Evolutionary conservation across 2,113 vertebrate genomes (phyloP).

Genomic region (Perccottus glenii): DNA sequence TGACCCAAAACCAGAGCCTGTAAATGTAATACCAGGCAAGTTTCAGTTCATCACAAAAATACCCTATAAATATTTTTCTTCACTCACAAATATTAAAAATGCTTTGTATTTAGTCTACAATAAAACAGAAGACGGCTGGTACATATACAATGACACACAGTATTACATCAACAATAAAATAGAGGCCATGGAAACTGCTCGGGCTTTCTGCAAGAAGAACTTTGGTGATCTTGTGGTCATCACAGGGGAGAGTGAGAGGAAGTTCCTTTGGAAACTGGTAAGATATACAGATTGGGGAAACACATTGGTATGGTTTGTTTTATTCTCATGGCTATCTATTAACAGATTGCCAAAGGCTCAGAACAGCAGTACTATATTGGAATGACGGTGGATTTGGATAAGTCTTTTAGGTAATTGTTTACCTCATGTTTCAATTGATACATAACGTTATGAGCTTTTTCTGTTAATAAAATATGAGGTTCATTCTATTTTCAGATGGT

Average conservation of each 20-base stretch:
- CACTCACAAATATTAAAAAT: neutral
- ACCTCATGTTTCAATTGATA: neutral
- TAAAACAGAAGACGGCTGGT: slow-evolving; percentile 89
- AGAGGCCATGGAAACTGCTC: slow-evolving; percentile 85
- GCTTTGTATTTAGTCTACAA: slow-evolving; percentile 76
- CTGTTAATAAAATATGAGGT: neutral
- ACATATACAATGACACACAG: slow-evolving; percentile 84
- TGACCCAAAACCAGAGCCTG: slow-evolving; percentile 84
- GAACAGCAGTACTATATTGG: slow-evolving; percentile 87
- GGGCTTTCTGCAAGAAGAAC: slow-evolving; percentile 85
- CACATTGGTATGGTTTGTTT: neutral
- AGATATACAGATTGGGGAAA: slow-evolving; percentile 46
- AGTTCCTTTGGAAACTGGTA: slow-evolving; percentile 90
- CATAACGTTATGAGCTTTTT: neutral
- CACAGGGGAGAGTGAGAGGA: slow-evolving; percentile 86
- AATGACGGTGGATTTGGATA: slow-evolving; percentile 87
- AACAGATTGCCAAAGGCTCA: slow-evolving; percentile 77
- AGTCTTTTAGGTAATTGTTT: slow-evolving; percentile 83
- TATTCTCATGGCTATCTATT: slow-evolving; percentile 10
- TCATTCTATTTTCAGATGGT: slow-evolving; percentile 82
- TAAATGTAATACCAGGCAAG: slow-evolving; percentile 68
- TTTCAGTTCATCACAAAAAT: slow-evolving; percentile 4
- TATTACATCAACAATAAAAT: slow-evolving; percentile 85
- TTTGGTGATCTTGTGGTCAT: slow-evolving; percentile 88
- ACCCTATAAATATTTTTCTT: neutral